Percentiles rank a stretch among this genome's conserved stretches.
Evolutionary conservation across 2,888 invertebrate species (phyloP).

Genomic region (Tipula unca): DNA sequence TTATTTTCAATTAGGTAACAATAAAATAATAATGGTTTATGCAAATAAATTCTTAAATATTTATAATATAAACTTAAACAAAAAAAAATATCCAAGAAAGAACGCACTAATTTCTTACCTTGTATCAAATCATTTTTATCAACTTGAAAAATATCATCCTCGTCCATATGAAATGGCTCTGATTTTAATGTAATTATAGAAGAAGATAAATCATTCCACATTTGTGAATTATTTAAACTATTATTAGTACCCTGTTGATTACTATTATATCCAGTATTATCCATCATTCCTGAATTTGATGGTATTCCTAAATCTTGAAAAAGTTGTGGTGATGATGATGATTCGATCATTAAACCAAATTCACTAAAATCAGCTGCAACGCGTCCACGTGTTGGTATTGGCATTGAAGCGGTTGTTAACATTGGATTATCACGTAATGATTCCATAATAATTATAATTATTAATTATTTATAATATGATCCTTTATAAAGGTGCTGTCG

Average conservation of each 20-base stretch:
- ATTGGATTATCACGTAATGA: conserved; percentile 30
- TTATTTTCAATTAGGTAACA: background rate
- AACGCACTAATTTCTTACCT: conserved; percentile 26
- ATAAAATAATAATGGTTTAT: conserved; percentile 3
- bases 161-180: conserved; percentile 70
- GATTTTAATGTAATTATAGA: conserved; percentile 42
- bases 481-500: background rate
- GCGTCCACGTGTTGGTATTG: conserved; percentile 47
- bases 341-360: conserved; percentile 37
- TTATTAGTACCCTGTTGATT: conserved; percentile 16
- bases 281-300: conserved; percentile 9
- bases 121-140: conserved; percentile 80
- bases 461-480: background rate
- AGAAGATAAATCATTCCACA: conserved; percentile 42
- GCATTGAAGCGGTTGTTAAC: conserved; percentile 51
- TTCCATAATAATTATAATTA: conserved; percentile 22
- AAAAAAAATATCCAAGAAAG: too few species aligned
- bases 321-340: conserved; percentile 38
- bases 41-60: background rate
- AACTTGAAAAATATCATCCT: conserved; percentile 82
- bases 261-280: conserved; percentile 23
- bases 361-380: conserved; percentile 38
- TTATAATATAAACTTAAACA: background rate
- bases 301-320: conserved; percentile 34
- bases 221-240: conserved; percentile 34